phyloP scores from a whole-genome alignment of 1,140 invertebrate genomes.

The Achatina immaculata region DNA sequence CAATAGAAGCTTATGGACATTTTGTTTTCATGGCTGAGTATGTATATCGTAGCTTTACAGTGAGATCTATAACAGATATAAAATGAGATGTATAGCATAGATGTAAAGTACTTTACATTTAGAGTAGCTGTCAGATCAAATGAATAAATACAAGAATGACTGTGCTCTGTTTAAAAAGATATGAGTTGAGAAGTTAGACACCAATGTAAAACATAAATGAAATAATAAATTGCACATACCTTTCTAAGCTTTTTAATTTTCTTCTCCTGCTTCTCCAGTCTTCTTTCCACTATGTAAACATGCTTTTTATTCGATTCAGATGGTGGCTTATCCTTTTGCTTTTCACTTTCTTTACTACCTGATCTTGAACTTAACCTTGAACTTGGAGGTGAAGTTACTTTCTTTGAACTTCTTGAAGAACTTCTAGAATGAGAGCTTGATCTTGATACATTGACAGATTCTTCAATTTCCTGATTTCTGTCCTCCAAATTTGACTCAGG shows the following conservation, averaged over 20 bases:
- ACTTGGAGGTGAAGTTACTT: background rate
- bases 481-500: too few relatives aligned
- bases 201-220: too few relatives aligned
- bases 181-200: too few relatives aligned
- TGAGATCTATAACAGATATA: too few relatives aligned
- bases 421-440: background rate
- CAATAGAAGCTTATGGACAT: too few relatives aligned
- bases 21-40: too few relatives aligned
- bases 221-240: background rate
- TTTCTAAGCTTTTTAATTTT: conserved; percentile 13
- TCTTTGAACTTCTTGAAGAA: background rate
- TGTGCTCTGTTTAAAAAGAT: too few relatives aligned
- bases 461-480: conserved; percentile 31
- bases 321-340: background rate
- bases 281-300: conserved; percentile 40
- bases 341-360: background rate
- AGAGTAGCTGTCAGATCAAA: too few relatives aligned
- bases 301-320: conserved; percentile 39
- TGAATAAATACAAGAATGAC: too few relatives aligned
- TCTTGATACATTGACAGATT: conserved; percentile 39
- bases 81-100: too few relatives aligned
- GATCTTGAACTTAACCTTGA: background rate
- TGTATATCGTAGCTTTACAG: too few relatives aligned
- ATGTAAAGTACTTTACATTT: too few relatives aligned
- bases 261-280: conserved; percentile 33